Conservation (phyloP, 2,797 vertebrate species). For the Melanitta fusca region DNA sequence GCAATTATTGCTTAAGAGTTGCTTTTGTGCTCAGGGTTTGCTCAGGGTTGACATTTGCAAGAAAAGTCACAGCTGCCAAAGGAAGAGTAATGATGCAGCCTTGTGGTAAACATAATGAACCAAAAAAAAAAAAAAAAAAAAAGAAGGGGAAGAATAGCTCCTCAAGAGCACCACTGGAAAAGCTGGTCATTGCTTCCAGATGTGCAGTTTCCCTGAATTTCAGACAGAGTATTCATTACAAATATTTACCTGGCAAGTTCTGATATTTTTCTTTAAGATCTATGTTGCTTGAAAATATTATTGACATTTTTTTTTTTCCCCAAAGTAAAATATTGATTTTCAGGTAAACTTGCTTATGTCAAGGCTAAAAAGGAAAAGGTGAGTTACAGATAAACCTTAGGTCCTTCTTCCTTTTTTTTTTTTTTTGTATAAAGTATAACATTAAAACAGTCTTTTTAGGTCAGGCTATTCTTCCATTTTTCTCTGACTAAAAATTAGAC, state of each 20-base stretch:
- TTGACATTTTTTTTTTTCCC: not conserved
- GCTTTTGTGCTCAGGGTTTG: not conserved
- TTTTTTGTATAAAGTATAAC: not conserved
- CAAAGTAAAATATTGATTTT: conserved; percentile 56
- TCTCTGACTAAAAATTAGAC: conserved; percentile 9
- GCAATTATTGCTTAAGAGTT: not conserved
- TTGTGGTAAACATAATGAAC: not conserved
- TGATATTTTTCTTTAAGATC: conserved; percentile 45
- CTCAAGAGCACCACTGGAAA: not conserved
- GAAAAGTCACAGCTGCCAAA: conserved; percentile 23
- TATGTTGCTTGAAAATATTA: not conserved
- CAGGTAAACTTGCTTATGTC: not conserved
- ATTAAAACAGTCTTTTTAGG: not conserved
- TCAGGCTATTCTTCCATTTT: conserved; percentile 3
- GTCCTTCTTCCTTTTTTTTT: not conserved
- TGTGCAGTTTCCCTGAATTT: not conserved
- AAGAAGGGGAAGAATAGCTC: not conserved
- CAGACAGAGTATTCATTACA: conserved; percentile 32
- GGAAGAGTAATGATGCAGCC: not conserved
- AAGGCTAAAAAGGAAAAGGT: conserved; percentile 32
- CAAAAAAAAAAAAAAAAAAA: not conserved
- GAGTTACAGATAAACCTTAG: not conserved
- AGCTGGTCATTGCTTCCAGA: not conserved
- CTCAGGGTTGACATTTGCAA: not conserved
- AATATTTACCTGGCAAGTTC: conserved; percentile 35